These are phyloP conservation scores for Pionites leucogaster DNA, from an alignment of 2,113 vertebrate genomes.

Conservation along the genomic window DNA sequence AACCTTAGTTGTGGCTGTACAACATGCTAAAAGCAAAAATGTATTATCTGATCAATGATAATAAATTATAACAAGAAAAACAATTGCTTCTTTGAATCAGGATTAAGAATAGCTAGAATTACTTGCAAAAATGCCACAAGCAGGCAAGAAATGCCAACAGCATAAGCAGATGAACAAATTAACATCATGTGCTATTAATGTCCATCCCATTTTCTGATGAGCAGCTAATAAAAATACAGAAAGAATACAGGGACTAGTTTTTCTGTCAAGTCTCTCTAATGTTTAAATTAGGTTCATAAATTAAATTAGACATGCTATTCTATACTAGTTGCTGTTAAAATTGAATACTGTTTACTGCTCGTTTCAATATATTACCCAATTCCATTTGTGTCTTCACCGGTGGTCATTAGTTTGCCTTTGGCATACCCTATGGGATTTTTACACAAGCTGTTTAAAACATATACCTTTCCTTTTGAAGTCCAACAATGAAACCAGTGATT, in stretches of 20 bases:
- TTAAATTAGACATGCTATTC: constrained; percentile 43
- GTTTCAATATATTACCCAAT: background rate
- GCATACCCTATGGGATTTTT: background rate
- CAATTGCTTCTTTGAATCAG: constrained; percentile 18
- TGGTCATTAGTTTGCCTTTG: constrained; percentile 22
- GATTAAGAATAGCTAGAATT: background rate
- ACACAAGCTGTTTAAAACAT: background rate
- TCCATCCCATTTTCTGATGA: background rate
- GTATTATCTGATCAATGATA: constrained; percentile 20
- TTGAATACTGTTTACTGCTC: constrained; percentile 1
- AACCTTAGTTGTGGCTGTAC: background rate
- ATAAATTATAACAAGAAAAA: constrained; percentile 50
- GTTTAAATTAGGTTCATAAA: constrained; percentile 35
- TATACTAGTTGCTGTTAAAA: constrained; percentile 23
- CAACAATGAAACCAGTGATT: background rate
- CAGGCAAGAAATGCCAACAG: background rate
- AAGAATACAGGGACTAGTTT: background rate
- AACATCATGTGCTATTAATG: background rate
- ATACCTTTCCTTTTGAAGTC: background rate
- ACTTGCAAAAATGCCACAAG: background rate
- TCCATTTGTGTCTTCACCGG: constrained; percentile 8
- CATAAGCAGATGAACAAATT: constrained; percentile 3
- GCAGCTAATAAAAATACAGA: background rate
- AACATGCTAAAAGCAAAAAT: background rate
- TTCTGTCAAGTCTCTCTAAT: background rate